phyloP scores from a whole-genome alignment of 2,113 vertebrate species.

The Indicator maculatus region DNA sequence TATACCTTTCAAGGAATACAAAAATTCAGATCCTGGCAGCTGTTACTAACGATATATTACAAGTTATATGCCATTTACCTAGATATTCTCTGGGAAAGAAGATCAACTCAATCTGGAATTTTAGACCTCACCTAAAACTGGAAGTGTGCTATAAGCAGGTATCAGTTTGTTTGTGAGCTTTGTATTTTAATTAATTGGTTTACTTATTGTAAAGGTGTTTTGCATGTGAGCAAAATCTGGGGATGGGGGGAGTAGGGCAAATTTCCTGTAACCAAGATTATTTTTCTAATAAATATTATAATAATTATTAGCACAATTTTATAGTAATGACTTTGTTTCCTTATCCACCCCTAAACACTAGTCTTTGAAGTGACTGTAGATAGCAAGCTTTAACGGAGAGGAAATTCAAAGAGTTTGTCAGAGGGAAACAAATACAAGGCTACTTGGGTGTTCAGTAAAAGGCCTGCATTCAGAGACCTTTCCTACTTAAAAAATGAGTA shows the following conservation, averaged over 20 bases:
- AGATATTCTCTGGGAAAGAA: not conserved
- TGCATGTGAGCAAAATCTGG: not conserved
- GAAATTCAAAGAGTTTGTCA: not conserved
- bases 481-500: not conserved
- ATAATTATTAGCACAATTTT: not conserved
- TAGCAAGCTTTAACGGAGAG: not conserved
- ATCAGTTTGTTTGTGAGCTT: not conserved
- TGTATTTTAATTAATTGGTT: not conserved
- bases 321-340: not conserved
- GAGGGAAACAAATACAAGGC: not conserved
- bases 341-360: not conserved
- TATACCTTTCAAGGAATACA: not conserved
- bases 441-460: not conserved
- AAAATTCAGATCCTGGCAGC: not conserved
- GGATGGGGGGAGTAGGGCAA: no score
- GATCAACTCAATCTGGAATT: not conserved
- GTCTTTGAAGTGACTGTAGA: not conserved
- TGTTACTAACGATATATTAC: not conserved
- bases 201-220: slow-evolving; percentile 6
- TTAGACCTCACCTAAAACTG: not conserved
- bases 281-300: not conserved
- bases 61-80: not conserved
- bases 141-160: not conserved
- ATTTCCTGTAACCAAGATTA: not conserved
- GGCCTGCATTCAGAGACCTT: not conserved